phyloP scores from a whole-genome alignment of 2,888 invertebrate genomes.

The Balanococcus diminutus region DNA sequence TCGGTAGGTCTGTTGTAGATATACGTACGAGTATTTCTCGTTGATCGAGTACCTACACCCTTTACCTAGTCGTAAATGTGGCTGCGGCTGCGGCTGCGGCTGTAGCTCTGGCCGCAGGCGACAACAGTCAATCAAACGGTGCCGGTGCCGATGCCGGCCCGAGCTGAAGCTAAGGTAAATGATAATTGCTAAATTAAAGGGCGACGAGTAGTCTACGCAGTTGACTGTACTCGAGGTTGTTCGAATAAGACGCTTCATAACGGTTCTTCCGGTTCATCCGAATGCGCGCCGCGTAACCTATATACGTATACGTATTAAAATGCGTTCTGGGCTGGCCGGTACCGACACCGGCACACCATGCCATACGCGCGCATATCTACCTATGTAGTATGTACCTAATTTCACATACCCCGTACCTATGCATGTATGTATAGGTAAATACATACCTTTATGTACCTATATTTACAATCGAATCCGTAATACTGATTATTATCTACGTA shows the following conservation, averaged over 20 bases:
- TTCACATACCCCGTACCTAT: too few species aligned
- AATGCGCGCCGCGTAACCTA: background rate
- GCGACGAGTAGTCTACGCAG: constrained; percentile 2
- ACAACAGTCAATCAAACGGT: background rate
- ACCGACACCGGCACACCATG: background rate
- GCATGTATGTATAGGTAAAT: too few species aligned
- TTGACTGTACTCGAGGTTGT: constrained; percentile 7
- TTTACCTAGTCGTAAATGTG: background rate
- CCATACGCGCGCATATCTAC: background rate
- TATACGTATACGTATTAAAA: background rate
- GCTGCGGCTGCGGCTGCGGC: background rate
- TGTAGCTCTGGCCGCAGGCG: background rate
- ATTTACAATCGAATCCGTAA: too few species aligned
- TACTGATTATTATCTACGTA: too few species aligned
- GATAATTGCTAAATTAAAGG: background rate
- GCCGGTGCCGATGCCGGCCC: too few species aligned
- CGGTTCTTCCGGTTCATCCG: constrained; percentile 6
- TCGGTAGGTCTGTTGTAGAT: too few species aligned
- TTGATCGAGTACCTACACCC: background rate
- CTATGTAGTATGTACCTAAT: too few species aligned
- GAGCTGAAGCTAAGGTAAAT: too few species aligned
- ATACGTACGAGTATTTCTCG: too few species aligned
- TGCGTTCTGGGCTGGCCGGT: too few species aligned
- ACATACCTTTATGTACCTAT: too few species aligned
- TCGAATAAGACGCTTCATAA: background rate